Conservation (phyloP, 2,797 vertebrate genomes). For the Periparus ater region DNA sequence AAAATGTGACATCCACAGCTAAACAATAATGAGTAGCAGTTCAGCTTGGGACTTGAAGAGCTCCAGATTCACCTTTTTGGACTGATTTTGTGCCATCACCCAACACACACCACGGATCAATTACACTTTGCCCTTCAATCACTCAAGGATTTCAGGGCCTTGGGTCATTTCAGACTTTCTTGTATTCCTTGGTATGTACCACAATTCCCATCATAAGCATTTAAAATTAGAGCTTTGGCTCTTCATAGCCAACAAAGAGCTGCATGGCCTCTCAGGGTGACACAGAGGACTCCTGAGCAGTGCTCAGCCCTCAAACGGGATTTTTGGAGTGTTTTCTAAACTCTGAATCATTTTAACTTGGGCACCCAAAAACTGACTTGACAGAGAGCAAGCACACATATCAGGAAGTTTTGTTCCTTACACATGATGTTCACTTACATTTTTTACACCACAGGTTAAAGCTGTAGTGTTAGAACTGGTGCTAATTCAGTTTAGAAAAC, state of each 20-base stretch:
- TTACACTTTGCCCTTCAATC: background rate
- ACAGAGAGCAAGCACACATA: background rate
- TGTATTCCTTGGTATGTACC: background rate
- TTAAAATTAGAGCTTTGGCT: background rate
- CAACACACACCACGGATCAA: conserved; percentile 16
- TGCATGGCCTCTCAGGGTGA: background rate
- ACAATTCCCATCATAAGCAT: background rate
- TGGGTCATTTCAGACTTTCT: background rate
- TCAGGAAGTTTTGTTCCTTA: background rate
- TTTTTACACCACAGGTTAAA: background rate
- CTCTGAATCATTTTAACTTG: background rate
- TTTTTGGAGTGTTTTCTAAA: background rate
- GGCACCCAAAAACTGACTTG: background rate
- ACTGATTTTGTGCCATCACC: background rate
- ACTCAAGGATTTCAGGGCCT: background rate
- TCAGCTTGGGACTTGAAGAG: background rate
- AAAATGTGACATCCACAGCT: background rate
- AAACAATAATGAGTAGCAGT: background rate
- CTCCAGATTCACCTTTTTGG: conserved; percentile 18
- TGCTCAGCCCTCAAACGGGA: background rate
- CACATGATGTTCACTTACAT: background rate
- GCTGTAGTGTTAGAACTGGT: background rate
- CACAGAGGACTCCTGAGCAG: background rate
- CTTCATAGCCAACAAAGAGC: background rate
- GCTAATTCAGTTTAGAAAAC: background rate